Evolutionary conservation across 2,797 vertebrate species (phyloP).

Genomic region (Xenops minutus): DNA sequence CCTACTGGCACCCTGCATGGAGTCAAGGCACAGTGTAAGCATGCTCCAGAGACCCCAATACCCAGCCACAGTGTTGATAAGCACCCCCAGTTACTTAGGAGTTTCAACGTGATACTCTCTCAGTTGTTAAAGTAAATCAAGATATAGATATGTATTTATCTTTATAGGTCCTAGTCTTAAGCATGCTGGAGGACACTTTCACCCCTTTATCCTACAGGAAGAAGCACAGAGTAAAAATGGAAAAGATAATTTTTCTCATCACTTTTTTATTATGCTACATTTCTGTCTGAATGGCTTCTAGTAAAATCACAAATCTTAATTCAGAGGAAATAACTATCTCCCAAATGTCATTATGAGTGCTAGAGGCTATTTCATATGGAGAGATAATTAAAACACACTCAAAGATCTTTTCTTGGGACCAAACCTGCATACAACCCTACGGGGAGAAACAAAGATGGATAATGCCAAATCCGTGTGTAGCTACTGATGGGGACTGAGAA

Average conservation of each 20-base stretch:
- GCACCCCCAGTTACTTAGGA: background rate
- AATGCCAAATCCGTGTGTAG: background rate
- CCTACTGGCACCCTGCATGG: slow-evolving; percentile 86
- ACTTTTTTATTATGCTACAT: background rate
- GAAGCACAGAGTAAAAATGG: background rate
- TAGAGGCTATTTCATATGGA: slow-evolving; percentile 19
- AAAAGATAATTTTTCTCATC: background rate
- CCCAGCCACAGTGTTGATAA: background rate
- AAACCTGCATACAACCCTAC: background rate
- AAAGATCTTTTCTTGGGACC: background rate
- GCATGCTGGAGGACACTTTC: background rate
- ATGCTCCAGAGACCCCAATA: background rate
- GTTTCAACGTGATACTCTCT: background rate
- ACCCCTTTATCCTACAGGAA: background rate
- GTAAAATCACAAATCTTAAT: slow-evolving; percentile 12
- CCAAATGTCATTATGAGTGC: background rate
- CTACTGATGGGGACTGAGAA: background rate
- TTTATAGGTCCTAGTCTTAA: background rate
- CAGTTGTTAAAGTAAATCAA: background rate
- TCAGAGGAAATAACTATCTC: background rate
- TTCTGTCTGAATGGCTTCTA: background rate
- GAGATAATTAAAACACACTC: slow-evolving; percentile 31
- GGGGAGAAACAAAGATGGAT: background rate
- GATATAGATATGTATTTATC: background rate
- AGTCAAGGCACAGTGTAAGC: background rate